Evolutionary conservation across 1,140 invertebrate species (phyloP).

Genomic region (Stegodyphus dumicola): DNA sequence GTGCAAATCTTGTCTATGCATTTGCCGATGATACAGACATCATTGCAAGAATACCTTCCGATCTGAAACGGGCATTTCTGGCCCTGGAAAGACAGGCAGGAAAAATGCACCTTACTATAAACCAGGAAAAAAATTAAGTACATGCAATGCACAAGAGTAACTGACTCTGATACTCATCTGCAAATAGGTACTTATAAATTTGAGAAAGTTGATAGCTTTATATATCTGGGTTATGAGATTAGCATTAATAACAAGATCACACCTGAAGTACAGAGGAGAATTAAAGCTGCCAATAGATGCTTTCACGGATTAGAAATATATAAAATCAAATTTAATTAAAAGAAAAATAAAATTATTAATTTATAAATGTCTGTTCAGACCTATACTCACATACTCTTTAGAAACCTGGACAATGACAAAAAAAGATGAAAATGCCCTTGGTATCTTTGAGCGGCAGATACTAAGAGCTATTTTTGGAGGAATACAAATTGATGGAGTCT

Average conservation of each 20-base stretch:
- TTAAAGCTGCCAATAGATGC: constrained; percentile 6
- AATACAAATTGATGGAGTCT: no score
- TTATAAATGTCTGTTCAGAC: constrained; percentile 1
- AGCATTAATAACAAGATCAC: constrained; percentile 13
- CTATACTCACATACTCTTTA: constrained; percentile 6
- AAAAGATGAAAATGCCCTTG: not conserved
- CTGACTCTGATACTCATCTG: not conserved
- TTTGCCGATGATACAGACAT: constrained; percentile 3
- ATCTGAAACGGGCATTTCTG: constrained; percentile 5
- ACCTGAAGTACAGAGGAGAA: not conserved
- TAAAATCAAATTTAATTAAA: constrained; percentile 6
- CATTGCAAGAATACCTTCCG: constrained; percentile 2
- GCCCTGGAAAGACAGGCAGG: not conserved
- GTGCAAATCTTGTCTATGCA: constrained; percentile 8
- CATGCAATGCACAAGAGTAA: constrained; percentile 12
- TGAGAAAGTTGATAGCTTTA: constrained; percentile 12
- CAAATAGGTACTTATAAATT: not conserved
- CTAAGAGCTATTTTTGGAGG: no score
- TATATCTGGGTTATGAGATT: not conserved
- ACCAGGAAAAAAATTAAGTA: constrained; percentile 7
- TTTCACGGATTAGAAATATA: not conserved
- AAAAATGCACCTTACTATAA: constrained; percentile 8
- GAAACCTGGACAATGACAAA: constrained; percentile 12
- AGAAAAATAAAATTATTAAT: constrained; percentile 6
- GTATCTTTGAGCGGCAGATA: no score